A percentile compares a stretch with the other conserved stretches of the same genome.
phyloP scores from a whole-genome alignment of 2,888 invertebrate species.

The Sialis lutaria region DNA sequence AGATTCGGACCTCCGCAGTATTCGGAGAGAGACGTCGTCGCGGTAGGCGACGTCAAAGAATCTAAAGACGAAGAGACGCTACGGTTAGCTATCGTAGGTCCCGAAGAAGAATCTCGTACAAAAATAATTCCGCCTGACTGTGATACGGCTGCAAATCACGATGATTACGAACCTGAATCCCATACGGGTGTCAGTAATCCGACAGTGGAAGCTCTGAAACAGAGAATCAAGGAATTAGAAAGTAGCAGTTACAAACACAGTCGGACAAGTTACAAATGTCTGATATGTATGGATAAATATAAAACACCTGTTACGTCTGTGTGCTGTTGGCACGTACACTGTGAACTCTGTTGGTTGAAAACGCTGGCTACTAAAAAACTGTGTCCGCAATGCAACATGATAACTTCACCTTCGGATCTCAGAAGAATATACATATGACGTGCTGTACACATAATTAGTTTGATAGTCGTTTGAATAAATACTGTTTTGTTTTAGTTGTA shows the following conservation, averaged over 20 bases:
- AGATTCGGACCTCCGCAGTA: conserved; percentile 78
- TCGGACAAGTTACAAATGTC: conserved; percentile 51
- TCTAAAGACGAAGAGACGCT: conserved; percentile 26
- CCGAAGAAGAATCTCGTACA: conserved; percentile 16
- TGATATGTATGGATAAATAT: conserved; percentile 78
- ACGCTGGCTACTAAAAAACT: conserved; percentile 69
- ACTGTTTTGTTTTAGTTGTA: too few species aligned
- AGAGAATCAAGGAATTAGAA: conserved; percentile 59
- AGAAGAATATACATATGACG: conserved; percentile 71
- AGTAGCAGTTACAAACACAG: conserved; percentile 33
- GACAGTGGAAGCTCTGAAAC: conserved; percentile 56
- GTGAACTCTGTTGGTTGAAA: conserved; percentile 66
- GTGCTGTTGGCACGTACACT: conserved; percentile 94
- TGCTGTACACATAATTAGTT: not conserved
- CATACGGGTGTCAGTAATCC: conserved; percentile 19
- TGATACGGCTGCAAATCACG: conserved; percentile 15
- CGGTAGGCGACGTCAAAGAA: conserved; percentile 28
- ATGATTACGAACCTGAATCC: conserved; percentile 9
- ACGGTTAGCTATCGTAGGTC: conserved; percentile 30
- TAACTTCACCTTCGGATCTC: conserved; percentile 73
- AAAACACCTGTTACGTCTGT: conserved; percentile 79
- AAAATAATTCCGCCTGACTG: conserved; percentile 4
- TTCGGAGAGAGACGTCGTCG: conserved; percentile 51
- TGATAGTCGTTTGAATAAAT: too few species aligned
- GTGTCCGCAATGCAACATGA: conserved; percentile 90